These are phyloP conservation scores for Maniola hyperantus DNA, from an alignment of 2,888 invertebrate species.

Conservation along the genomic window DNA sequence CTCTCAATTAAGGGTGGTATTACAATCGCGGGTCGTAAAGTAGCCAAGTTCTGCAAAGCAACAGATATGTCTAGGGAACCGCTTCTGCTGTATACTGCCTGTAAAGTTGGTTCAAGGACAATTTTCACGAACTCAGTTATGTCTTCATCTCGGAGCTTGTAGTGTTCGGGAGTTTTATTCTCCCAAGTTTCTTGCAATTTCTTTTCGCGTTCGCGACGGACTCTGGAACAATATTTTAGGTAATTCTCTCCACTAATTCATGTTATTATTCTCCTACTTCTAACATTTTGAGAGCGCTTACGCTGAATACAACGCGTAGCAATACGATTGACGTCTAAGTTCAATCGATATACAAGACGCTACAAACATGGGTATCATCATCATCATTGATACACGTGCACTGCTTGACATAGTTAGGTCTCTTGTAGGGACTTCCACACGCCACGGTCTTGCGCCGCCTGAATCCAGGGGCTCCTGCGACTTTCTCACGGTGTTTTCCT, in stretches of 20 bases:
- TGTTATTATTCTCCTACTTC: not conserved
- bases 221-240: slow-evolving; percentile 54
- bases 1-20: slow-evolving; percentile 92
- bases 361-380: too few species aligned
- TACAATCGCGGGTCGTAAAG: slow-evolving; percentile 90
- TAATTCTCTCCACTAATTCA: not conserved
- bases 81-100: slow-evolving; percentile 90
- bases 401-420: too few species aligned
- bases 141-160: slow-evolving; percentile 89
- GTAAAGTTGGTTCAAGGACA: slow-evolving; percentile 88
- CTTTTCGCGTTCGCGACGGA: slow-evolving; percentile 85
- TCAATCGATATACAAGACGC: too few species aligned
- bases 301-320: too few species aligned
- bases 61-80: slow-evolving; percentile 84
- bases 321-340: too few species aligned
- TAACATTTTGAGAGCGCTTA: too few species aligned
- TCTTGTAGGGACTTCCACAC: too few species aligned
- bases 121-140: slow-evolving; percentile 91
- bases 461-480: too few species aligned
- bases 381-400: too few species aligned
- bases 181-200: slow-evolving; percentile 86
- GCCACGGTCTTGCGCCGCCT: too few species aligned
- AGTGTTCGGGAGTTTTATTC: slow-evolving; percentile 84
- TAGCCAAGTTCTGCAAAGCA: slow-evolving; percentile 89
- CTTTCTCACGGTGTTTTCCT: too few species aligned